A percentile compares a stretch with the other conserved stretches of the same genome.
These are phyloP conservation scores for Microplitis mediator DNA, from an alignment of 1,140 invertebrate genomes.

Conservation along the genomic window DNA sequence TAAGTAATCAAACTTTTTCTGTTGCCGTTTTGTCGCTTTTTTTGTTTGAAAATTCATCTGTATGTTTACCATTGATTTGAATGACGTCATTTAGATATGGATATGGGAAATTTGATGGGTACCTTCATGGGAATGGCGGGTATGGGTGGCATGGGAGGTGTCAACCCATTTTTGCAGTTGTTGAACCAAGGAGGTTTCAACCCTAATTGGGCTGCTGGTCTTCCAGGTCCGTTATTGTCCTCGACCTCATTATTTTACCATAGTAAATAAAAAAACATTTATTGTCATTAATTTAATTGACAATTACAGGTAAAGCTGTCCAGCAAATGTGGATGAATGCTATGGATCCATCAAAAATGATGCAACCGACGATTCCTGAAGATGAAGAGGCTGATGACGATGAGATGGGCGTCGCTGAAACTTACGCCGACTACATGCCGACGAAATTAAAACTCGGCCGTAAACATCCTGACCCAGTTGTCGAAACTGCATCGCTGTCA, in stretches of 20 bases:
- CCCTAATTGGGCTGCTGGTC: constrained; percentile 51
- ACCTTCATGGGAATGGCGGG: constrained; percentile 56
- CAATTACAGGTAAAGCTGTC: constrained; percentile 55
- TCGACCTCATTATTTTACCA: neutral
- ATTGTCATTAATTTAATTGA: neutral
- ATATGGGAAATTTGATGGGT: constrained; percentile 57
- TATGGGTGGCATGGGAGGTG: constrained; percentile 57
- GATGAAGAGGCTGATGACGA: constrained; percentile 93
- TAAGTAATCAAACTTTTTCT: constrained; percentile 62
- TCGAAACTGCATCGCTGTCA: constrained; percentile 96
- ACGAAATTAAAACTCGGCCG: constrained; percentile 93
- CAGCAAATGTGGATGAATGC: constrained; percentile 66
- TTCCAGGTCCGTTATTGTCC: constrained; percentile 43
- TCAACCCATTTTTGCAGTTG: constrained; percentile 59
- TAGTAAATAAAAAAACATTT: constrained; percentile 22
- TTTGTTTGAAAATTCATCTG: neutral
- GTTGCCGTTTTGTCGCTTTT: neutral
- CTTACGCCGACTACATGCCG: constrained; percentile 97
- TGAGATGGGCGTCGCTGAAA: constrained; percentile 96
- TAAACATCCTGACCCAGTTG: constrained; percentile 98
- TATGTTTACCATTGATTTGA: neutral
- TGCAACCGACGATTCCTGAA: constrained; percentile 61
- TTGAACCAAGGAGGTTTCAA: constrained; percentile 58
- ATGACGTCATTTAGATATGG: constrained; percentile 43
- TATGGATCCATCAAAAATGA: constrained; percentile 57